Evolutionary conservation across 2,888 invertebrate genomes (phyloP).

Genomic region (Axea sp.): DNA sequence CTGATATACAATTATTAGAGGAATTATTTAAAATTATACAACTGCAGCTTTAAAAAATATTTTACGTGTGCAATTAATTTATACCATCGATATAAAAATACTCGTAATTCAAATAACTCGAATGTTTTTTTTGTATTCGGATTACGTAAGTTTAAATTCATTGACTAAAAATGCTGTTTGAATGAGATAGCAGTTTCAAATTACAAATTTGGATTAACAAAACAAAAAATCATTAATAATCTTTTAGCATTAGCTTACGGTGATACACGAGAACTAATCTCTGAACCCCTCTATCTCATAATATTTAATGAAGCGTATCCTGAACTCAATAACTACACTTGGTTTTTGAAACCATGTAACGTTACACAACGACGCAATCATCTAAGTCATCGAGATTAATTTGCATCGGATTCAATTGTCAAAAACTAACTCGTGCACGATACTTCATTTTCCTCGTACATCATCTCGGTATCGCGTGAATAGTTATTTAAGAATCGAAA

Average conservation of each 20-base stretch:
- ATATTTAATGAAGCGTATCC: slow-evolving; percentile 71
- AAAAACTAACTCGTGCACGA: slow-evolving; percentile 15
- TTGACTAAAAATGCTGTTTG: no score
- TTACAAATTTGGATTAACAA: no score
- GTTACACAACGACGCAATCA: slow-evolving; percentile 24
- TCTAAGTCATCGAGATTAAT: slow-evolving; percentile 31
- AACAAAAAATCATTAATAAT: neutral
- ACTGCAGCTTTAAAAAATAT: no score
- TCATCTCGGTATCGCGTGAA: no score
- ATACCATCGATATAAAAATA: no score
- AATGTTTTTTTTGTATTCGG: no score
- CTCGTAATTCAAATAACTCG: no score
- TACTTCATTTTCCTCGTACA: no score
- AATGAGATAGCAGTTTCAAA: neutral
- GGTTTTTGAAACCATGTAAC: slow-evolving; percentile 23
- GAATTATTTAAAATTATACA: no score
- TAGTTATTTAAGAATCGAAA: slow-evolving; percentile 1
- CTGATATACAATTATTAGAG: no score
- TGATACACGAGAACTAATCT: slow-evolving; percentile 44
- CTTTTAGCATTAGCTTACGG: neutral
- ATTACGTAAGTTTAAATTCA: no score
- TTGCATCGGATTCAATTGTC: slow-evolving; percentile 19
- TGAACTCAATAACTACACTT: slow-evolving; percentile 61
- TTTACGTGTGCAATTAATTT: no score
- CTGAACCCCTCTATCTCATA: slow-evolving; percentile 59